phyloP scores from a whole-genome alignment of 2,797 vertebrate genomes.

The Bucorvus abyssinicus region DNA sequence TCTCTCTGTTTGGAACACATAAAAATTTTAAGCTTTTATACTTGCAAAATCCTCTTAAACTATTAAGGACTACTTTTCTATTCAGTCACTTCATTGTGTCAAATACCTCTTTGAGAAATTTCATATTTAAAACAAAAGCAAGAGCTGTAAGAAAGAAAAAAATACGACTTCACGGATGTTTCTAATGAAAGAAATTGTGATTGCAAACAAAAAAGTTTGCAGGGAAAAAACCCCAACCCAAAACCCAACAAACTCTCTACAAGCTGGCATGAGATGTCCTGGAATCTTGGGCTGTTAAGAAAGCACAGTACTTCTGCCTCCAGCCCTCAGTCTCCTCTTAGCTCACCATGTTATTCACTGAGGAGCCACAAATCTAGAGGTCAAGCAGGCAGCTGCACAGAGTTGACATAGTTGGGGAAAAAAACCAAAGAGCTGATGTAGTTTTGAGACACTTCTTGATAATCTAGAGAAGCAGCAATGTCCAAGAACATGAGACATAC shows the following conservation, averaged over 20 bases:
- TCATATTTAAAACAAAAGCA: not conserved
- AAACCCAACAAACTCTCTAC: not conserved
- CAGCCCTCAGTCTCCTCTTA: not conserved
- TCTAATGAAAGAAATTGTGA: not conserved
- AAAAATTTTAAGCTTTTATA: not conserved
- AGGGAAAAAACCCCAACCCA: not conserved
- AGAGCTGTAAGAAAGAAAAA: not conserved
- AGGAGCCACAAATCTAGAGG: not conserved
- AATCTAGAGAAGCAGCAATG: not conserved
- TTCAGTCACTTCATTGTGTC: not conserved
- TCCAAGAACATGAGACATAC: not conserved
- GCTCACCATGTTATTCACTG: not conserved
- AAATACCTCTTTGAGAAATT: not conserved
- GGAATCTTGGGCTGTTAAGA: not conserved
- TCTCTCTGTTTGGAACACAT: not conserved
- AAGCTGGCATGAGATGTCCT: not conserved
- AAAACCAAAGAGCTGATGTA: not conserved
- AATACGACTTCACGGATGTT: not conserved
- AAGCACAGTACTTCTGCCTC: not conserved
- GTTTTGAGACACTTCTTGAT: not conserved
- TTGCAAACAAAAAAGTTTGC: not conserved
- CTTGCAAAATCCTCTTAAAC: not conserved
- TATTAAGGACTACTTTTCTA: not conserved
- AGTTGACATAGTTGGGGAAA: rapidly evolving
- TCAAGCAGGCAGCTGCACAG: not conserved